These are phyloP conservation scores for Rhinogobius similis DNA, from an alignment of 2,113 vertebrate species.

Conservation along the genomic window DNA sequence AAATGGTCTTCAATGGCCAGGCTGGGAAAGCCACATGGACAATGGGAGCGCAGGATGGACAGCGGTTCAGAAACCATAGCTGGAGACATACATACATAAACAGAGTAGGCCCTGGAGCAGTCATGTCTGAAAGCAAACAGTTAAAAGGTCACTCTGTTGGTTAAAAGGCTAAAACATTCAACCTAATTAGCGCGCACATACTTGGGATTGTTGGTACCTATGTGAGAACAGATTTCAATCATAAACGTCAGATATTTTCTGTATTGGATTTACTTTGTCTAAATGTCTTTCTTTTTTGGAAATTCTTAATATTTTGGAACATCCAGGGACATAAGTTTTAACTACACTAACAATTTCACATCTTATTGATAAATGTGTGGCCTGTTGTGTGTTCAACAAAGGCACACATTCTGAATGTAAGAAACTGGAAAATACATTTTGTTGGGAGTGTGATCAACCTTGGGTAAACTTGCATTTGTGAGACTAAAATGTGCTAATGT, in stretches of 20 bases:
- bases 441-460: not conserved
- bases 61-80: constrained; percentile 45
- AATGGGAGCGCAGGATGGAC: constrained; percentile 61
- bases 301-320: not conserved
- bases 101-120: constrained; percentile 12
- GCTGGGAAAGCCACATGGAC: constrained; percentile 66
- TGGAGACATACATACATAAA: constrained; percentile 37
- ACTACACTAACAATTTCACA: too few relatives aligned
- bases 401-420: too few relatives aligned
- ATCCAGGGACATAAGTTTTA: too few relatives aligned
- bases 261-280: too few relatives aligned
- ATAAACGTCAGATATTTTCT: not conserved
- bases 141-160: not conserved
- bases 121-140: constrained; percentile 12
- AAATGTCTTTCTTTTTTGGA: too few relatives aligned
- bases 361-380: too few relatives aligned
- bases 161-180: not conserved
- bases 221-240: not conserved
- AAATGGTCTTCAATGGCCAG: constrained; percentile 58
- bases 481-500: not conserved
- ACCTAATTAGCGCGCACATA: constrained; percentile 2
- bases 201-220: constrained; percentile 3
- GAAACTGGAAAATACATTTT: not conserved
- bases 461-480: not conserved
- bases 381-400: too few relatives aligned